Percentiles rank a stretch among this genome's conserved stretches.
Conservation (phyloP, 2,113 vertebrate genomes). For the Epinephelus moara region DNA sequence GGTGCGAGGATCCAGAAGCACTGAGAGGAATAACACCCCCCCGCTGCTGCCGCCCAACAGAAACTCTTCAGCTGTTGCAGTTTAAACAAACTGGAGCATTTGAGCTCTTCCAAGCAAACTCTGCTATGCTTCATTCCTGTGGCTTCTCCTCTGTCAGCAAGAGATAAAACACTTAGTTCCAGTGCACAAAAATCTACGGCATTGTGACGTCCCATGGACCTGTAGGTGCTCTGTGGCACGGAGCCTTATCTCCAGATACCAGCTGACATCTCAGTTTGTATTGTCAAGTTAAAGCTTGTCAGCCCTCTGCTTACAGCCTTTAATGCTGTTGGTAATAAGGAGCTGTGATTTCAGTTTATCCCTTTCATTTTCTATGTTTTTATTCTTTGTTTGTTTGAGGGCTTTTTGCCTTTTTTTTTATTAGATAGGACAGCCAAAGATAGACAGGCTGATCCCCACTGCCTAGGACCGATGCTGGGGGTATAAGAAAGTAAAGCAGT, state of each 20-base stretch:
- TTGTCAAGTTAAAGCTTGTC: not conserved
- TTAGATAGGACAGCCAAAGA: too few relatives aligned
- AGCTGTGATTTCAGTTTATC: too few relatives aligned
- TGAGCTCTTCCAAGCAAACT: not conserved
- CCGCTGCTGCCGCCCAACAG: not conserved
- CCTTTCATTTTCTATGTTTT: too few relatives aligned
- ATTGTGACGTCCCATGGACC: not conserved
- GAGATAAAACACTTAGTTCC: not conserved
- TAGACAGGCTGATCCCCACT: too few relatives aligned
- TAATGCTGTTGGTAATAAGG: not conserved
- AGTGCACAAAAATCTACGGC: not conserved
- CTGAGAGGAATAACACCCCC: not conserved
- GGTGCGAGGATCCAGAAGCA: not conserved
- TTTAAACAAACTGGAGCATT: conserved; percentile 1
- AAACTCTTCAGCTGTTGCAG: not conserved
- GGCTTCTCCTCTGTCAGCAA: not conserved
- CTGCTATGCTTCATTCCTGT: not conserved
- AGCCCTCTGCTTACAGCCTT: not conserved
- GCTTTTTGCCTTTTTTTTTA: too few relatives aligned
- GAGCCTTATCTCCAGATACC: not conserved
- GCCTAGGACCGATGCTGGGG: too few relatives aligned
- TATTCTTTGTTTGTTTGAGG: too few relatives aligned
- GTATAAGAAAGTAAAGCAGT: too few relatives aligned
- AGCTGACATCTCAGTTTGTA: not conserved
- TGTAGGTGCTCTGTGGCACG: not conserved